Conservation (phyloP, 2,888 invertebrate species). For the Axea sp. region DNA sequence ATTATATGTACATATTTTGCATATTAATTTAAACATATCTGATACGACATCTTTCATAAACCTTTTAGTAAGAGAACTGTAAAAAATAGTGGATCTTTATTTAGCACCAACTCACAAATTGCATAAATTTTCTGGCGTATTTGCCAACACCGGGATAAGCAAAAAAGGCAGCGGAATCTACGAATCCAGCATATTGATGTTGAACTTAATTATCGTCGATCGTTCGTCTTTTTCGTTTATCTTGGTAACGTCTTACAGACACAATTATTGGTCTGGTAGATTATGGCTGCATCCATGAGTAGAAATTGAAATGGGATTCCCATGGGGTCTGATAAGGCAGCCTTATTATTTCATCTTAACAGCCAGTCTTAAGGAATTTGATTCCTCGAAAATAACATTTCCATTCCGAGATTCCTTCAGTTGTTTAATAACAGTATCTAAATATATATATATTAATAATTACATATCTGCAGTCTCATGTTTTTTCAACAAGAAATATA, state of each 20-base stretch:
- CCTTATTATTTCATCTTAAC: constrained; percentile 14
- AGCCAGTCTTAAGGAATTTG: not conserved
- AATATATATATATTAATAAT: too few relatives aligned
- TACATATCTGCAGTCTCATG: too few relatives aligned
- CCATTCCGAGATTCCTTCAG: too few relatives aligned
- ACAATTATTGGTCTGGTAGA: constrained; percentile 40
- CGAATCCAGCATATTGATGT: constrained; percentile 17
- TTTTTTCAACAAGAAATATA: too few relatives aligned
- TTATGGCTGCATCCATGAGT: constrained; percentile 17
- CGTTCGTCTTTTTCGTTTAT: constrained; percentile 47
- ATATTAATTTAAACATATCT: too few relatives aligned
- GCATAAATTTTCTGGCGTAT: constrained; percentile 23
- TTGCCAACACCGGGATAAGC: constrained; percentile 27
- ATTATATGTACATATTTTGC: too few relatives aligned
- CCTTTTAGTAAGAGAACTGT: too few relatives aligned
- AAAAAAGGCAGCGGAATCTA: constrained; percentile 21
- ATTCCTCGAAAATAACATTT: too few relatives aligned
- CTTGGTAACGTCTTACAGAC: constrained; percentile 9
- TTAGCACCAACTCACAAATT: constrained; percentile 13
- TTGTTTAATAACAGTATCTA: too few relatives aligned
- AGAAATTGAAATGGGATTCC: constrained; percentile 34
- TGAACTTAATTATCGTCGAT: constrained; percentile 48
- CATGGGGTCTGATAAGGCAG: constrained; percentile 37
- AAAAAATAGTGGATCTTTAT: too few relatives aligned
- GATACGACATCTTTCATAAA: too few relatives aligned